A percentile compares a stretch with the other conserved stretches of the same genome.
Conservation (phyloP, 2,113 vertebrate species). For the Phylloscopus trochilus region DNA sequence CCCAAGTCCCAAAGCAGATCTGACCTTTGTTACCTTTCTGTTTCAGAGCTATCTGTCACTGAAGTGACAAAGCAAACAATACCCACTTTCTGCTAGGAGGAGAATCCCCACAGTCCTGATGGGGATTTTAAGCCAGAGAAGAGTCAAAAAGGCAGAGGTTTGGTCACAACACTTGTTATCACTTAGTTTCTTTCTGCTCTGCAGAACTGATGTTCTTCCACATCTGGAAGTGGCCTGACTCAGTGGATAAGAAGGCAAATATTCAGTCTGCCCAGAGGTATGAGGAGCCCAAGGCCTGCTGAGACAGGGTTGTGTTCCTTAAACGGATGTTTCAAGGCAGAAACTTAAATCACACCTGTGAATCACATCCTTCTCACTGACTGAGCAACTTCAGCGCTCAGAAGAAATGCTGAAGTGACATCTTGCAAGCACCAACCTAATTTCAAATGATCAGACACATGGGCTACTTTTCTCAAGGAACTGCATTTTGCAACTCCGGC, state of each 20-base stretch:
- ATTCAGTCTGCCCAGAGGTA: not conserved
- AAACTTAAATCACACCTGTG: not conserved
- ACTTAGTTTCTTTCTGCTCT: not conserved
- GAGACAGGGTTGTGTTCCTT: accelerated
- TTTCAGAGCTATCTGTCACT: not conserved
- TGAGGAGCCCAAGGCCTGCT: accelerated
- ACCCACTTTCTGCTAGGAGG: not conserved
- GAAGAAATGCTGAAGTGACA: not conserved
- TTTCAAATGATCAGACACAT: not conserved
- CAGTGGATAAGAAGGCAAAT: not conserved
- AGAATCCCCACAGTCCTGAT: accelerated
- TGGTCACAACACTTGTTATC: not conserved
- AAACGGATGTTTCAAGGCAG: not conserved
- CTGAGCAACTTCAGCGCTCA: accelerated
- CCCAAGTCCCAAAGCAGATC: not conserved
- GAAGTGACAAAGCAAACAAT: not conserved
- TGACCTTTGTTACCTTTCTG: not conserved
- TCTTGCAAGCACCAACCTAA: not conserved
- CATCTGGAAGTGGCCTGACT: not conserved
- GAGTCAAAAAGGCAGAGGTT: not conserved
- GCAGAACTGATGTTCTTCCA: not conserved
- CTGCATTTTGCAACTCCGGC: not conserved
- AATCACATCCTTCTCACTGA: not conserved
- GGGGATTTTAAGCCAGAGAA: not conserved
- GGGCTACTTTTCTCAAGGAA: not conserved